These are phyloP conservation scores for Corythornis madagascariensis DNA, from an alignment of 2,113 vertebrate species.

Conservation along the genomic window DNA sequence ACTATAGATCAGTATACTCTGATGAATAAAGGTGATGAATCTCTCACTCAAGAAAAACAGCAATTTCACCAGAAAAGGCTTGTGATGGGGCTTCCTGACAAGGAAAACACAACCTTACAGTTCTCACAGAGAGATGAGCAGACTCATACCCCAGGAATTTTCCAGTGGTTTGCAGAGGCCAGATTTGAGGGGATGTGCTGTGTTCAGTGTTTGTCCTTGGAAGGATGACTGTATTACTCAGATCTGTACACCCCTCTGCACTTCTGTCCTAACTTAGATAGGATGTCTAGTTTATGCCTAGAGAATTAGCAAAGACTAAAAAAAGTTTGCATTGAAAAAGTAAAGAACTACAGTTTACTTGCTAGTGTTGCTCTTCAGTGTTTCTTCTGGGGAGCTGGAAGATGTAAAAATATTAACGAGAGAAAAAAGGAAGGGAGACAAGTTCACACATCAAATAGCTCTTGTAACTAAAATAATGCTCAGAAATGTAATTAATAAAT, in stretches of 20 bases:
- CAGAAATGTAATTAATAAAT: neutral
- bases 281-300: neutral
- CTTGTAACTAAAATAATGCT: neutral
- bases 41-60: neutral
- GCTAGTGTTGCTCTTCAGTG: neutral
- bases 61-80: neutral
- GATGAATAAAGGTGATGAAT: neutral
- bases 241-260: neutral
- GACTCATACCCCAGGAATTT: neutral
- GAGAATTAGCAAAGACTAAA: neutral
- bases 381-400: neutral
- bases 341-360: neutral
- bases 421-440: neutral
- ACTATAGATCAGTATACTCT: neutral
- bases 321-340: neutral
- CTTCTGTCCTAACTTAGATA: neutral
- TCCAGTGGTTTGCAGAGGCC: neutral
- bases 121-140: accelerated
- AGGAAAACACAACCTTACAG: neutral
- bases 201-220: neutral
- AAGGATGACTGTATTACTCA: neutral
- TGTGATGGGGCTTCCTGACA: neutral
- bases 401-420: slow-evolving; percentile 1
- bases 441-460: neutral
- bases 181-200: neutral